Evolutionary conservation across 2,888 invertebrate genomes (phyloP).

Genomic region (Priocnemis perturbator): DNA sequence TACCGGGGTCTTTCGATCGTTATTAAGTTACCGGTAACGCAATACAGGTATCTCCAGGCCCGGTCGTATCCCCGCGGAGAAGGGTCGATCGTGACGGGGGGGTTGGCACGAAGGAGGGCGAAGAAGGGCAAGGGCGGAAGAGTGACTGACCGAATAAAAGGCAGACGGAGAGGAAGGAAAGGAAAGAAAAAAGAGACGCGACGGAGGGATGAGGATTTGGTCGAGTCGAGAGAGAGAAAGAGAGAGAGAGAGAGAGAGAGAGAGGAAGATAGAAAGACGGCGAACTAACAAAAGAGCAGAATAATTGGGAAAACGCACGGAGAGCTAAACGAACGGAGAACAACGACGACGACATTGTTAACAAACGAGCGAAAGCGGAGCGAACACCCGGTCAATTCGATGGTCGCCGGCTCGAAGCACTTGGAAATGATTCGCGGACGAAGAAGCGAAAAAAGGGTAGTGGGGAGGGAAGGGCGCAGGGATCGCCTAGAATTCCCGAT

Average conservation of each 20-base stretch:
- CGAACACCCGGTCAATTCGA: slow-evolving; percentile 47
- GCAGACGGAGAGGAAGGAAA: neutral
- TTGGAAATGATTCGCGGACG: slow-evolving; percentile 19
- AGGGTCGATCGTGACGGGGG: neutral
- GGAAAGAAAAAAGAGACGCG: neutral
- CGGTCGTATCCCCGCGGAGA: slow-evolving; percentile 7
- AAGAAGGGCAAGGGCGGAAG: neutral
- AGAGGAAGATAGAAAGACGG: slow-evolving; percentile 4
- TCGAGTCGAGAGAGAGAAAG: slow-evolving; percentile 1
- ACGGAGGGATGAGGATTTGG: neutral
- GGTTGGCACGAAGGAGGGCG: neutral
- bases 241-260: slow-evolving; percentile 6
- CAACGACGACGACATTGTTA: slow-evolving; percentile 28
- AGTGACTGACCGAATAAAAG: neutral
- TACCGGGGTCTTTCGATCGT: slow-evolving; percentile 60
- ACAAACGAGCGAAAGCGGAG: slow-evolving; percentile 9
- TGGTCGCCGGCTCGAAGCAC: slow-evolving; percentile 45
- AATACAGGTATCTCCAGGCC: slow-evolving; percentile 45
- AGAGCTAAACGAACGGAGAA: slow-evolving; percentile 14
- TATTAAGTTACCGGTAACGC: slow-evolving; percentile 65
- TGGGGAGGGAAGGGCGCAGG: neutral
- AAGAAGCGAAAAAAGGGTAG: neutral
- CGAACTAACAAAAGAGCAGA: slow-evolving; percentile 36
- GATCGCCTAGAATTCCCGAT: neutral
- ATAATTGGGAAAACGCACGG: slow-evolving; percentile 42